Conservation (phyloP, 2,888 invertebrate species). For the Agrenia bidenticulata region DNA sequence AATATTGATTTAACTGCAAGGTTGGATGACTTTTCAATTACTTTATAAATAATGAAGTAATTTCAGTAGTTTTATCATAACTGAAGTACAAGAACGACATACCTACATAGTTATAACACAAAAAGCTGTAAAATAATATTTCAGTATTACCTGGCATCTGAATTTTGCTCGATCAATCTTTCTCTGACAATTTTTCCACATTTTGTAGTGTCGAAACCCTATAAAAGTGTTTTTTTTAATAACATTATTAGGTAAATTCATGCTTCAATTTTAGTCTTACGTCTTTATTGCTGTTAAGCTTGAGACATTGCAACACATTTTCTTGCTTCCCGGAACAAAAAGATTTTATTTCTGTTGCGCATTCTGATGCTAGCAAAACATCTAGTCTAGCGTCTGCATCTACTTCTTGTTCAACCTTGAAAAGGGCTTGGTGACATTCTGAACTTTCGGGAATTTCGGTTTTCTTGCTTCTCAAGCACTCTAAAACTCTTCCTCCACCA, state of each 20-base stretch:
- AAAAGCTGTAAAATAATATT: too few relatives aligned
- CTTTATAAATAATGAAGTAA: too few relatives aligned
- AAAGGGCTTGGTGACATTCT: slow-evolving; percentile 76
- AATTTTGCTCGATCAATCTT: slow-evolving; percentile 85
- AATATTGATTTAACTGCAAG: too few relatives aligned
- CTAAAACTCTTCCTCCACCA: slow-evolving; percentile 80
- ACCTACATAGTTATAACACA: too few relatives aligned
- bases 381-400: slow-evolving; percentile 76
- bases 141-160: too few relatives aligned
- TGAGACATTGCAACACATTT: slow-evolving; percentile 43
- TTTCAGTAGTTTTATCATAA: too few relatives aligned
- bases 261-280: slow-evolving; percentile 22
- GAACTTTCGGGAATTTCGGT: slow-evolving; percentile 53
- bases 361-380: slow-evolving; percentile 77
- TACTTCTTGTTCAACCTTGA: slow-evolving; percentile 79
- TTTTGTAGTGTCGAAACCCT: slow-evolving; percentile 56
- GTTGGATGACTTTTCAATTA: too few relatives aligned
- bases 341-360: slow-evolving; percentile 80
- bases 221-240: background rate
- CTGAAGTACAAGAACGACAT: too few relatives aligned
- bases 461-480: slow-evolving; percentile 66
- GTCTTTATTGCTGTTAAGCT: slow-evolving; percentile 40
- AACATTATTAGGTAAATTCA: background rate
- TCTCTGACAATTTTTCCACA: slow-evolving; percentile 82
- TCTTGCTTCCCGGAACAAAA: slow-evolving; percentile 65